Evolutionary conservation across 2,888 invertebrate genomes (phyloP), one percentile per base, ranked within the genome.

Genomic region (Oasisia sp.): DNA sequence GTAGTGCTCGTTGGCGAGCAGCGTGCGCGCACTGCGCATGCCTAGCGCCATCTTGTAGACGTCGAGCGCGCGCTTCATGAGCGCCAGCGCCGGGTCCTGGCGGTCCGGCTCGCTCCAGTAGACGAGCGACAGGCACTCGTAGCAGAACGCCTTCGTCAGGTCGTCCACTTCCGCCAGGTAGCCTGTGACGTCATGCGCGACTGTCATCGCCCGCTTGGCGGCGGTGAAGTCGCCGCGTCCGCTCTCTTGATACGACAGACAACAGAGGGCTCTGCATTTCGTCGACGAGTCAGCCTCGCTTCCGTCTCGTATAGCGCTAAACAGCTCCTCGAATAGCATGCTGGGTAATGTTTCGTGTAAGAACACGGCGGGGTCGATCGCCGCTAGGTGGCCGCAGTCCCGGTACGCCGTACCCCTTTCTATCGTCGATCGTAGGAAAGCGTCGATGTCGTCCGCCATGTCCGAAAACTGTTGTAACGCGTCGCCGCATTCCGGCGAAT

Each of bases 1-100:
- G 90, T 93, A 94, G 44, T 94, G 92, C 90, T 94, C 94, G 50
- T 93, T 92, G 89, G 93, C 93, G 91, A 92, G 93, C 12, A 94
- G 89, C 19, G 94, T 93, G 50, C 91, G 91, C 32, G 93, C 45
- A 89, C 93, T 58, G 32, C 91, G 92, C 9, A 92, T 58, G 19
- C 93, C 93, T 11, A 89, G 14, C 8, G 89, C 32, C 27, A 7
- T 32, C 92, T 93, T 94, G 90, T 92, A 92, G 12, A 92, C 32
- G 27, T 94, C 94, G 89, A 94, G 91, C 27, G 94, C 93, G 11
- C 89, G 32, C 58, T 92, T 92, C 27, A 93, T 93, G 32, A 93
- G 91, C 19, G 19, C 12, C 74, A 92, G 90, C n/a, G 92, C 93
- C 32, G 89, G 91, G 27, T 91, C 89, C 44, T 91, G 89, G 32